These are phyloP conservation scores for Pseudococcus jackbeardsleyi DNA, from an alignment of 2,888 invertebrate genomes.

Conservation along the genomic window DNA sequence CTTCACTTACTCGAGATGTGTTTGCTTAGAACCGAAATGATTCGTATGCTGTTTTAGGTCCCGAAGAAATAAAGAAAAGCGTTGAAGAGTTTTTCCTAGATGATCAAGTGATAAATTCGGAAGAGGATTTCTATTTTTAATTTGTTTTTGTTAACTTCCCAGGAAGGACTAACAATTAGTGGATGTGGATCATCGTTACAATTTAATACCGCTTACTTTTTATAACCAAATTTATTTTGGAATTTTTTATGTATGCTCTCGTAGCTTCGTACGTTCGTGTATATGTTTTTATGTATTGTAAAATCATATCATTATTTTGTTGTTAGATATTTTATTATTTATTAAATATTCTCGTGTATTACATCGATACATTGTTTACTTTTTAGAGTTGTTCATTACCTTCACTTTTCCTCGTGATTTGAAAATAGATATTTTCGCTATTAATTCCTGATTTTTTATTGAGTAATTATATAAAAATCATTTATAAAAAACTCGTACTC, in stretches of 20 bases:
- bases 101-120: slow-evolving; percentile 65
- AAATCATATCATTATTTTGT: background rate
- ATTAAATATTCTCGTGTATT: background rate
- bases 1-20: background rate
- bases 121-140: slow-evolving; percentile 65
- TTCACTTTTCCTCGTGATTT: background rate
- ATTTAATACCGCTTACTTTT: background rate
- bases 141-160: slow-evolving; percentile 54
- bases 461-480: no score
- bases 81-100: slow-evolving; percentile 66
- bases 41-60: slow-evolving; percentile 59
- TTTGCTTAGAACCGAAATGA: background rate
- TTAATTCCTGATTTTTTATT: no score
- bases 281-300: background rate
- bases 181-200: background rate
- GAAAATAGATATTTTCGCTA: no score
- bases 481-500: no score
- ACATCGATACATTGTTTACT: background rate
- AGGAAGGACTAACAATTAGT: background rate
- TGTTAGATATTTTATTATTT: background rate
- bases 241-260: background rate
- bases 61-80: slow-evolving; percentile 60
- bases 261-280: background rate
- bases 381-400: background rate
- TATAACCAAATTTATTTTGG: background rate